Evolutionary conservation across 2,113 vertebrate species (phyloP).

Genomic region (Grammomys dolichurus): DNA sequence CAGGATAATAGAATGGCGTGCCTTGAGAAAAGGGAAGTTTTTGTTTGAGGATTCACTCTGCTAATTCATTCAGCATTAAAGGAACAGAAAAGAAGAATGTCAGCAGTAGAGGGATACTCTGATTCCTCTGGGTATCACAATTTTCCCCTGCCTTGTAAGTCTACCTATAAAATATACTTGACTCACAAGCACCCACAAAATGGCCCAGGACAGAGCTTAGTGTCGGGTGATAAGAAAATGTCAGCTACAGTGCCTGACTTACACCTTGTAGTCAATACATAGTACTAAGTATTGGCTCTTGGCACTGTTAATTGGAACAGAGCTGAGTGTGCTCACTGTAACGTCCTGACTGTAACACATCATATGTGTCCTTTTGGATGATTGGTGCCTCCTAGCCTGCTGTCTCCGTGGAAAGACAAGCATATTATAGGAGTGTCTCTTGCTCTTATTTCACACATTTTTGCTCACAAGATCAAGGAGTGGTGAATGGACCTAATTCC

Average conservation of each 20-base stretch:
- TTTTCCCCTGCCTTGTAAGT: constrained; percentile 17
- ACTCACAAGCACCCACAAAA: neutral
- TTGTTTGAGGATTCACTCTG: constrained; percentile 22
- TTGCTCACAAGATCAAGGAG: neutral
- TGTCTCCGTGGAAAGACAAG: neutral
- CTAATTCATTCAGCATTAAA: constrained; percentile 32
- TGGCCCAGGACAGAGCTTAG: neutral
- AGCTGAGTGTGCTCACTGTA: neutral
- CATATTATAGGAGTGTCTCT: neutral
- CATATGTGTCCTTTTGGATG: neutral
- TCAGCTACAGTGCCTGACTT: neutral
- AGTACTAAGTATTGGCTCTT: neutral
- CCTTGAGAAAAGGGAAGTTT: constrained; percentile 38
- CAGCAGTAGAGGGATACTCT: neutral
- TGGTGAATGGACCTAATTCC: neutral
- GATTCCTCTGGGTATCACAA: neutral
- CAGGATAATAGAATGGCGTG: neutral
- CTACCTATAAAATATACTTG: constrained; percentile 5
- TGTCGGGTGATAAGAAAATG: neutral
- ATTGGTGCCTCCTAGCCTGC: neutral
- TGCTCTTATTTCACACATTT: neutral
- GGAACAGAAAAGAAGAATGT: constrained; percentile 32
- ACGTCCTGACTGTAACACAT: neutral
- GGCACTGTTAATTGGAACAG: neutral
- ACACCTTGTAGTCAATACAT: neutral